phyloP scores from a whole-genome alignment of 2,888 invertebrate genomes.

The Hirtodrosophila trivittata region DNA sequence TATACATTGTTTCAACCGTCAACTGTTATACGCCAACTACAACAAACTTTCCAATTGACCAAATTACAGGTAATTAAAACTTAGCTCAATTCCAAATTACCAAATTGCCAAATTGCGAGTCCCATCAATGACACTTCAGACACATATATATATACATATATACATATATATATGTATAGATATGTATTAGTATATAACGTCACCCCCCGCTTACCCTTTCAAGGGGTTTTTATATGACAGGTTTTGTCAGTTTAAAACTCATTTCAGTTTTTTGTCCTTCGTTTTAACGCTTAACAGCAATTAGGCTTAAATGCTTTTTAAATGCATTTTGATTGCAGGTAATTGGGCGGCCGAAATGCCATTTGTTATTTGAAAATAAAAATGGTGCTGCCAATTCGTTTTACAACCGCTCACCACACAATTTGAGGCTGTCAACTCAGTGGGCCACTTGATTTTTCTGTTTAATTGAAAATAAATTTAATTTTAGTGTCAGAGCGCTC shows the following conservation, averaged over 20 bases:
- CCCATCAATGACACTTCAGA: neutral
- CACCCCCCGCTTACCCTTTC: neutral
- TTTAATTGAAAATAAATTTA: slow-evolving; percentile 67
- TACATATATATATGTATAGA: slow-evolving; percentile 1
- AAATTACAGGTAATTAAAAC: slow-evolving; percentile 45
- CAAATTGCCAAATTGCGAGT: neutral
- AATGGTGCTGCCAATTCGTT: slow-evolving; percentile 42
- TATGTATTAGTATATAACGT: neutral
- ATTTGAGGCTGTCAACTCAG: slow-evolving; percentile 42
- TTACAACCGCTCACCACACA: slow-evolving; percentile 14
- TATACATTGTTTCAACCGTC: too few species aligned
- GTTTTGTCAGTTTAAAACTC: slow-evolving; percentile 1
- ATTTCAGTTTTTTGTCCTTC: slow-evolving; percentile 9
- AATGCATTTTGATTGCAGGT: slow-evolving; percentile 72
- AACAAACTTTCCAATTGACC: slow-evolving; percentile 6
- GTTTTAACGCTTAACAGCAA: slow-evolving; percentile 42
- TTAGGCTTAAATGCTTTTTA: slow-evolving; percentile 72
- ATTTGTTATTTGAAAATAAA: slow-evolving; percentile 47
- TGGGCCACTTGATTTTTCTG: slow-evolving; percentile 35
- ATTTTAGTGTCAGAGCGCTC: slow-evolving; percentile 32
- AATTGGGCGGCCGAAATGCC: slow-evolving; percentile 55
- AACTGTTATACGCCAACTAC: slow-evolving; percentile 4
- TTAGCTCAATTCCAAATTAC: slow-evolving; percentile 19
- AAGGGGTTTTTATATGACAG: neutral
- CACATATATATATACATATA: neutral